phyloP scores from a whole-genome alignment of 1,140 invertebrate genomes.

The Cyrtorhinus lividipennis region DNA sequence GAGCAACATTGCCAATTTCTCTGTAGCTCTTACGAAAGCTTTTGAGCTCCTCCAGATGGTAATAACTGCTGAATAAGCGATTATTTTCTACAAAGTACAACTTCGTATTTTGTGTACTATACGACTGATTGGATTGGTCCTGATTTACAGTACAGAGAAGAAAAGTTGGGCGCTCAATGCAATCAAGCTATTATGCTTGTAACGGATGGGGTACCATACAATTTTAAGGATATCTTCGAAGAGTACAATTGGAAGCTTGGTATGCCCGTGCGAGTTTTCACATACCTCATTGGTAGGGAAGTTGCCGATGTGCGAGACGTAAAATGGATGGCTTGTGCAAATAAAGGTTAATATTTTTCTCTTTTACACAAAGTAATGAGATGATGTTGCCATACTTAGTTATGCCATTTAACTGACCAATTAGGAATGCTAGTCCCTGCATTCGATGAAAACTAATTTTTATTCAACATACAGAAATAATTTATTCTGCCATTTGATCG shows the following conservation, averaged over 20 bases:
- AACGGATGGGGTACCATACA: conserved; percentile 91
- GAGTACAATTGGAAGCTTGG: conserved; percentile 65
- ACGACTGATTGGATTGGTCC: neutral
- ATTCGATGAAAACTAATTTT: too few relatives aligned
- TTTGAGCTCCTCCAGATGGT: conserved; percentile 68
- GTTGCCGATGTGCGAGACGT: conserved; percentile 65
- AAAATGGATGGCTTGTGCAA: conserved; percentile 94
- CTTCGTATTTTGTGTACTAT: neutral
- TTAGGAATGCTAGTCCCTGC: too few relatives aligned
- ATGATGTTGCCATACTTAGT: neutral
- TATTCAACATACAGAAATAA: too few relatives aligned
- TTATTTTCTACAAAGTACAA: neutral
- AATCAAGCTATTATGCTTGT: conserved; percentile 97
- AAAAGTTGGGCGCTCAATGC: conserved; percentile 38
- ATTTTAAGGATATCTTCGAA: conserved; percentile 81
- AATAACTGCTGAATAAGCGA: too few relatives aligned
- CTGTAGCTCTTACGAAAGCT: conserved; percentile 70
- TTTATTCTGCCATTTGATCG: too few relatives aligned
- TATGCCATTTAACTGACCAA: too few relatives aligned
- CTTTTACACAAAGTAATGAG: too few relatives aligned
- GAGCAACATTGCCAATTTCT: conserved; percentile 87
- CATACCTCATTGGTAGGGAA: conserved; percentile 91
- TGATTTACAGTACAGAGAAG: conserved; percentile 26
- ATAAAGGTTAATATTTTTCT: conserved; percentile 44
- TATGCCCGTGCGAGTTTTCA: conserved; percentile 85